A percentile compares a stretch with the other conserved stretches of the same genome.
These are phyloP conservation scores for Drosophila nebulosa DNA, from an alignment of 1,140 invertebrate genomes.

Conservation along the genomic window DNA sequence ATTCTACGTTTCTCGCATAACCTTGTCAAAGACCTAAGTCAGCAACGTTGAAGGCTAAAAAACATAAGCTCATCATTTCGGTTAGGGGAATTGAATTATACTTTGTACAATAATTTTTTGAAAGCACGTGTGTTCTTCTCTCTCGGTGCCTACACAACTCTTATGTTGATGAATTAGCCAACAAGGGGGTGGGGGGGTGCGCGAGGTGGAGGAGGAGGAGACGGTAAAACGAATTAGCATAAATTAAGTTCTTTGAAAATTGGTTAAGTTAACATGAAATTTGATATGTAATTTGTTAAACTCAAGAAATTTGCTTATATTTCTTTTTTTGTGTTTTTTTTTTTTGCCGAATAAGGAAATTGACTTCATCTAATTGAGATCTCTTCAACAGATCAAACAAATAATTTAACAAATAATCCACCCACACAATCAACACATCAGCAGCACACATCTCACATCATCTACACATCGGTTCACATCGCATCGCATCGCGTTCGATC, in stretches of 20 bases:
- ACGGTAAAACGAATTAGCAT: slow-evolving; percentile 30
- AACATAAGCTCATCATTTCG: slow-evolving; percentile 39
- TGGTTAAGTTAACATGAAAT: slow-evolving; percentile 28
- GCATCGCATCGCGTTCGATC: slow-evolving; percentile 21
- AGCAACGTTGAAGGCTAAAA: slow-evolving; percentile 9
- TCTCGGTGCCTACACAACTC: neutral
- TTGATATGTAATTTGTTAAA: slow-evolving; percentile 37
- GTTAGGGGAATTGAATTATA: slow-evolving; percentile 22
- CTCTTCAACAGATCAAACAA: slow-evolving; percentile 39
- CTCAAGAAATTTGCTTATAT: neutral
- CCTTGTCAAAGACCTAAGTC: slow-evolving; percentile 17
- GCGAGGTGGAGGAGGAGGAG: neutral
- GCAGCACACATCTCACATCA: slow-evolving; percentile 1
- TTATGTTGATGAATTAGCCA: slow-evolving; percentile 37
- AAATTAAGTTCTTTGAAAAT: slow-evolving; percentile 37
- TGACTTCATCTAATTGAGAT: slow-evolving; percentile 55
- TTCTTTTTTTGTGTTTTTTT: too few relatives aligned
- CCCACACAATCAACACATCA: slow-evolving; percentile 24
- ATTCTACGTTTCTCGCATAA: neutral
- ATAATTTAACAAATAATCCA: slow-evolving; percentile 10
- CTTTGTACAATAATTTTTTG: slow-evolving; percentile 1
- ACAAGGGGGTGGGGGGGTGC: neutral
- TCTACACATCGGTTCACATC: too few relatives aligned
- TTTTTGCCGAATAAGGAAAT: slow-evolving; percentile 34
- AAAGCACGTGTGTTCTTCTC: slow-evolving; percentile 20